Evolutionary conservation across 2,797 vertebrate genomes (phyloP).

Genomic region (Rhynchonycteris naso): DNA sequence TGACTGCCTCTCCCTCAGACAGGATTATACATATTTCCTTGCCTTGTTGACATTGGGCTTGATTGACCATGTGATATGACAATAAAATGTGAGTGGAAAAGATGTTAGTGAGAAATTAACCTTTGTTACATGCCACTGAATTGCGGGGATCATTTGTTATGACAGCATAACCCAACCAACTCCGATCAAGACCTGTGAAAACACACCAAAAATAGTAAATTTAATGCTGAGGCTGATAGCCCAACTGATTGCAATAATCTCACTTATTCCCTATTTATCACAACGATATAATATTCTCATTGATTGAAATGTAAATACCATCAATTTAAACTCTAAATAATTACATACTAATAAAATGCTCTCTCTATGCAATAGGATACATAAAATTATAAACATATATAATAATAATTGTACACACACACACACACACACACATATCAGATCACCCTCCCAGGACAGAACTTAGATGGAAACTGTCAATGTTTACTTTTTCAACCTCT

Average conservation of each 20-base stretch:
- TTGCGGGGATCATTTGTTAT: background rate
- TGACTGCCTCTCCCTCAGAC: background rate
- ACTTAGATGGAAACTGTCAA: background rate
- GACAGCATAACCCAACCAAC: background rate
- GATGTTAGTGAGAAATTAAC: background rate
- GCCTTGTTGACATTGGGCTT: background rate
- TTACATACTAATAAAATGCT: background rate
- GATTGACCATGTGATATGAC: background rate
- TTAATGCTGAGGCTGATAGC: background rate
- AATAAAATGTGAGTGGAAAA: background rate
- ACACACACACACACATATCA: background rate
- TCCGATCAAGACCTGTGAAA: background rate
- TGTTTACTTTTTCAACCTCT: background rate
- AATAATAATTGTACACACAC: background rate
- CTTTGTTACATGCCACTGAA: background rate
- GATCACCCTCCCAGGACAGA: background rate
- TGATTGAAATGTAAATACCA: background rate
- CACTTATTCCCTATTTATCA: background rate
- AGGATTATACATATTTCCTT: background rate
- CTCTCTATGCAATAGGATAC: background rate
- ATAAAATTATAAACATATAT: background rate
- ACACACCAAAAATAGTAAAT: background rate
- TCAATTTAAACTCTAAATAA: slow-evolving; percentile 33
- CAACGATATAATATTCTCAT: background rate
- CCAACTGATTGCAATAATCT: background rate